Evolutionary conservation across 2,888 invertebrate genomes (phyloP).

Genomic region (Camponotus fellah): DNA sequence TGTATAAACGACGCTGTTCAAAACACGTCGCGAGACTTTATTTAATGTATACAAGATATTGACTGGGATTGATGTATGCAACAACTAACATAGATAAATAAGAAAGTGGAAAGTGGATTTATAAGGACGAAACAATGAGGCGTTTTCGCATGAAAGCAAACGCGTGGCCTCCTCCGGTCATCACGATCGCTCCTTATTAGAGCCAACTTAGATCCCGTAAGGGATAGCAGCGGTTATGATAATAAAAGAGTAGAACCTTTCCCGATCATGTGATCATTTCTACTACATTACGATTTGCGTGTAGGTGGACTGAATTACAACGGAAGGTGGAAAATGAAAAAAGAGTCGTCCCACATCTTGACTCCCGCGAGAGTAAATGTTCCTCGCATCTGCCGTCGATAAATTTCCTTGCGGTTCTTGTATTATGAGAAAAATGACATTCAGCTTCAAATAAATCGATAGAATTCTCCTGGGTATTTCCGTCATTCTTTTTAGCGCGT

Average conservation of each 20-base stretch:
- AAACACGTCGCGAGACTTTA: neutral
- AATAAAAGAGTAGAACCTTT: constrained; percentile 72
- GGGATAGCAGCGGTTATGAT: constrained; percentile 72
- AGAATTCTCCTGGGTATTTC: neutral
- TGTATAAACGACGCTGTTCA: neutral
- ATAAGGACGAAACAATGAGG: constrained; percentile 12
- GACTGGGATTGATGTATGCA: neutral
- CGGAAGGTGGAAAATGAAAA: neutral
- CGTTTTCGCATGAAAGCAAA: constrained; percentile 44
- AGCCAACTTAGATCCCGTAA: constrained; percentile 37
- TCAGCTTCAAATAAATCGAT: neutral
- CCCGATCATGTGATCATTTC: constrained; percentile 55
- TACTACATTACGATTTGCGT: constrained; percentile 54
- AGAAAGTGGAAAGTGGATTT: constrained; percentile 23
- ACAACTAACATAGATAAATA: constrained; percentile 31
- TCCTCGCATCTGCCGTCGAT: constrained; percentile 60
- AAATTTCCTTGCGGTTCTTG: constrained; percentile 31
- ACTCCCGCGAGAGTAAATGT: constrained; percentile 21
- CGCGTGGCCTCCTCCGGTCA: constrained; percentile 65
- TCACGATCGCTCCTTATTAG: constrained; percentile 69
- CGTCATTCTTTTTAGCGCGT: neutral
- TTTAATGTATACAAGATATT: constrained; percentile 9
- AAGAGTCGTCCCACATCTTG: constrained; percentile 56
- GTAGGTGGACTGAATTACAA: constrained; percentile 63
- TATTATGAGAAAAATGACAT: constrained; percentile 1